A percentile compares a stretch with the other conserved stretches of the same genome.
phyloP scores from a whole-genome alignment of 2,797 vertebrate genomes.

The Capromys pilorides region DNA sequence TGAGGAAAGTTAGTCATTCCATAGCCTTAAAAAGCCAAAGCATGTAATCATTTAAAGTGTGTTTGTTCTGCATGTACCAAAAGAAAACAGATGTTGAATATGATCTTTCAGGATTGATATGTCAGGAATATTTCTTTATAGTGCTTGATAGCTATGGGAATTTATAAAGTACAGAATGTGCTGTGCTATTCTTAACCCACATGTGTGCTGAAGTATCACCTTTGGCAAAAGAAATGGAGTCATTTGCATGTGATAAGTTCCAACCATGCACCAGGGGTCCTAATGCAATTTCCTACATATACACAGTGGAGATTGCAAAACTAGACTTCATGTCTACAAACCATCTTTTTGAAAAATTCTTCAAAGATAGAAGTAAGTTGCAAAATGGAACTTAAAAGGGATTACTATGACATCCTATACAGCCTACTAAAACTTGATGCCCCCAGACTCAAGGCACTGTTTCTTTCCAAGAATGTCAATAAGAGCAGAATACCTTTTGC shows the following conservation, averaged over 20 bases:
- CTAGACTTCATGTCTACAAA: not conserved
- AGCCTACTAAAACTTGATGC: not conserved
- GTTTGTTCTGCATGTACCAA: not conserved
- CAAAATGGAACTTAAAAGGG: conserved; percentile 12
- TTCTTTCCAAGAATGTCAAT: conserved; percentile 19
- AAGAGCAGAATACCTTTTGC: not conserved
- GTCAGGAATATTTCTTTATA: conserved; percentile 44
- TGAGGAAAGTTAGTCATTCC: conserved; percentile 59
- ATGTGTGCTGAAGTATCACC: not conserved
- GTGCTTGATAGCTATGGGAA: conserved; percentile 45
- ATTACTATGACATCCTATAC: not conserved
- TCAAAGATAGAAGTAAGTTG: not conserved
- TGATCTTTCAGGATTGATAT: conserved; percentile 60
- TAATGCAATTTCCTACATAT: conserved; percentile 7
- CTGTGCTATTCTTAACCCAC: not conserved
- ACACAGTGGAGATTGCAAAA: not conserved
- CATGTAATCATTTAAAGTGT: conserved; percentile 58
- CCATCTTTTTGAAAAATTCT: conserved; percentile 9
- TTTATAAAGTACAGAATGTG: conserved; percentile 56
- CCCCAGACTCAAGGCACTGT: not conserved
- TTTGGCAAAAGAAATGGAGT: conserved; percentile 49
- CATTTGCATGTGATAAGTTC: conserved; percentile 33
- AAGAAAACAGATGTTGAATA: conserved; percentile 61
- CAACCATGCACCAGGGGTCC: not conserved
- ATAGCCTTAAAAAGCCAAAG: conserved; percentile 50